Percentiles rank a stretch among this genome's conserved stretches.
These are phyloP conservation scores for Eupelmus urozonus DNA, from an alignment of 2,888 invertebrate species.

Conservation along the genomic window DNA sequence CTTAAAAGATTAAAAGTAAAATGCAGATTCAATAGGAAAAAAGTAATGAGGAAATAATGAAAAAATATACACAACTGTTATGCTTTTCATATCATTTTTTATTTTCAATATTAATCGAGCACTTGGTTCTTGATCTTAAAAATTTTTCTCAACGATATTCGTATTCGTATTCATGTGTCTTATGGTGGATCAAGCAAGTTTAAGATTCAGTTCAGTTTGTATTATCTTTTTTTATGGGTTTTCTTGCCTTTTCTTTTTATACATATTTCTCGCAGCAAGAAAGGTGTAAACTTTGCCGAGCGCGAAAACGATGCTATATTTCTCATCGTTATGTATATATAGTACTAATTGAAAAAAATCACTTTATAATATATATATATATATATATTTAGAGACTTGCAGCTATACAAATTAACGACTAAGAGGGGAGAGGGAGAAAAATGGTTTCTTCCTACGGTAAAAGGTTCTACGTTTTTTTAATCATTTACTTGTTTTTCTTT, in stretches of 20 bases:
- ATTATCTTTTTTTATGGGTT: constrained; percentile 36
- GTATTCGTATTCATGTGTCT: constrained; percentile 32
- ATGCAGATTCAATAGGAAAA: no score
- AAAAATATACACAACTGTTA: background rate
- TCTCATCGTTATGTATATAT: constrained; percentile 14
- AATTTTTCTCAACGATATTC: constrained; percentile 28
- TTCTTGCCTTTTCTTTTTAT: constrained; percentile 41
- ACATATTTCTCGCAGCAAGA: constrained; percentile 40
- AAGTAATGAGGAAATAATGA: background rate
- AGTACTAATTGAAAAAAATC: constrained; percentile 49
- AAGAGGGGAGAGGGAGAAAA: constrained; percentile 39
- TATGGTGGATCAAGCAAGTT: constrained; percentile 54
- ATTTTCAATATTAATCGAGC: constrained; percentile 55
- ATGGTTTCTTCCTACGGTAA: constrained; percentile 42
- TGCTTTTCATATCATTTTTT: constrained; percentile 49
- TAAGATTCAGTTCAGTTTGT: constrained; percentile 47
- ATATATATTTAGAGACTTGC: constrained; percentile 48
- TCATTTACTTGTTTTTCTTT: constrained; percentile 52
- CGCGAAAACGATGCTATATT: constrained; percentile 35
- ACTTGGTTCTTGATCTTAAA: constrained; percentile 55
- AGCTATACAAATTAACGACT: constrained; percentile 53
- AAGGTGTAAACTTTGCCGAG: constrained; percentile 29
- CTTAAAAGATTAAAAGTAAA: no score
- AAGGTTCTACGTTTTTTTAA: constrained; percentile 41
- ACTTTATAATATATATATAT: constrained; percentile 35